These are phyloP conservation scores for Dysmachus trigonus DNA, from an alignment of 2,888 invertebrate genomes.

Conservation along the genomic window DNA sequence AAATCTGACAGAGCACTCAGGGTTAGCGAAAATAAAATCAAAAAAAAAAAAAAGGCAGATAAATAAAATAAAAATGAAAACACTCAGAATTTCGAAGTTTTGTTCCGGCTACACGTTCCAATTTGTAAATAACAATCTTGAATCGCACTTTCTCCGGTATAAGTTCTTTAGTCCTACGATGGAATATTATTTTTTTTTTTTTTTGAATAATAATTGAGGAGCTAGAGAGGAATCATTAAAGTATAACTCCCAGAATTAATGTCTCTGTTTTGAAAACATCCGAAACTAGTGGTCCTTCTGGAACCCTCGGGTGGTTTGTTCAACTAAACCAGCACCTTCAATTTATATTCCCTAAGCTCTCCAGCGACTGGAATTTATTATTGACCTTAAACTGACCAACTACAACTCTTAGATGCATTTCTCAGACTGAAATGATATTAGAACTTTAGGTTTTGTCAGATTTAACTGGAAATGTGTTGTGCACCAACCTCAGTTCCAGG, in stretches of 20 bases:
- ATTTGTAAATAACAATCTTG: neutral
- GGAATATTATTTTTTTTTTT: too few species aligned
- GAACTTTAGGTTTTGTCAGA: neutral
- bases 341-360: neutral
- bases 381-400: neutral
- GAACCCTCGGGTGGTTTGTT: neutral
- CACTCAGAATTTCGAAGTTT: neutral
- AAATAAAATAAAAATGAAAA: neutral
- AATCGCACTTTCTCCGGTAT: neutral
- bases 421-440: neutral
- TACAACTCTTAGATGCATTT: neutral
- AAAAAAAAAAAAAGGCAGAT: neutral
- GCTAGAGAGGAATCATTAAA: neutral
- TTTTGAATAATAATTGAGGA: neutral
- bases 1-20: neutral
- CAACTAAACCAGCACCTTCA: neutral
- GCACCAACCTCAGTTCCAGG: neutral
- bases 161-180: neutral
- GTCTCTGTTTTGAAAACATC: neutral
- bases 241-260: neutral
- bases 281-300: neutral
- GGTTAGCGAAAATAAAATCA: neutral
- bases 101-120: neutral
- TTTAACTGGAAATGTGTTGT: neutral
- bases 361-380: neutral